A percentile compares a stretch with the other conserved stretches of the same genome.
These are phyloP conservation scores for Hippocampus zosterae DNA, from an alignment of 2,113 vertebrate species.

Conservation along the genomic window DNA sequence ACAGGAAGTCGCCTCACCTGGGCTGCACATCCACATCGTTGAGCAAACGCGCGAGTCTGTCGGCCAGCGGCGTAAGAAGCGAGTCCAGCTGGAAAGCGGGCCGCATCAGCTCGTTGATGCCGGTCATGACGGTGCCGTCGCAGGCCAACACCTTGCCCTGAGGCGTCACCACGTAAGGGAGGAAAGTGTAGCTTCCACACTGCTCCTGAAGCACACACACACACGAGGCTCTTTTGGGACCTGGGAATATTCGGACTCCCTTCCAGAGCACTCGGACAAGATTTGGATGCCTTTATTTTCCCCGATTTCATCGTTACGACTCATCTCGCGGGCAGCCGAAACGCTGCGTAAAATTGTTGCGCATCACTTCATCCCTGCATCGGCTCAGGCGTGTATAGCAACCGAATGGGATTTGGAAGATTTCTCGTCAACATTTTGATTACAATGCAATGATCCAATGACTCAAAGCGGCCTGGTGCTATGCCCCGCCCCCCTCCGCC, in stretches of 20 bases:
- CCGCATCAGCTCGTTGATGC: slow-evolving; percentile 77
- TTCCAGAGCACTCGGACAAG: not conserved
- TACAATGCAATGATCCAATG: not conserved
- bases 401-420: too few relatives aligned
- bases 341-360: too few relatives aligned
- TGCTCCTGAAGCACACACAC: slow-evolving; percentile 74
- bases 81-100: slow-evolving; percentile 75
- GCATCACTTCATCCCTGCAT: too few relatives aligned
- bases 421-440: not conserved
- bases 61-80: slow-evolving; percentile 76
- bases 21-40: slow-evolving; percentile 77
- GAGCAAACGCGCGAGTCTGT: slow-evolving; percentile 73
- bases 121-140: slow-evolving; percentile 66
- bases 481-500: too few relatives aligned
- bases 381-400: too few relatives aligned
- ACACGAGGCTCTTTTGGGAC: not conserved
- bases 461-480: not conserved
- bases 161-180: slow-evolving; percentile 80
- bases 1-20: slow-evolving; percentile 62
- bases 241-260: too few relatives aligned
- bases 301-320: not conserved
- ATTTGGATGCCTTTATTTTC: not conserved
- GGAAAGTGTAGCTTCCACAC: slow-evolving; percentile 81
- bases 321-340: too few relatives aligned
- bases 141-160: slow-evolving; percentile 83